Base-by-base conservation (phyloP, 2,888 invertebrate genomes). In the Lochmaea capreae region DNA sequence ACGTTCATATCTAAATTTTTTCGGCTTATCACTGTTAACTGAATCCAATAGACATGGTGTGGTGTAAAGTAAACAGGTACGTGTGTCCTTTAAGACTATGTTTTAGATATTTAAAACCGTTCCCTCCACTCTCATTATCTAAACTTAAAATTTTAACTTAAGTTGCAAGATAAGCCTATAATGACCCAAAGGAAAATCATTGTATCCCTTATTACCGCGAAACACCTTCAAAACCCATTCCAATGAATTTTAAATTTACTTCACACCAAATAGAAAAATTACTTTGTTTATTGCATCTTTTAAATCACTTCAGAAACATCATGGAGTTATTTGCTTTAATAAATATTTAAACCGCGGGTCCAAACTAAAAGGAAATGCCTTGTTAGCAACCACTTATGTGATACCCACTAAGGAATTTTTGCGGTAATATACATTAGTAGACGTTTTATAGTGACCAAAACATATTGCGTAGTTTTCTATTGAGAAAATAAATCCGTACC, bases 181-280 rank as follows among this genome's bases (percentile, higher is more conserved):
- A 22, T 22, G 22, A 22, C 22, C 22, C 22, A 22, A 22, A 3
- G 22, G 22, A 22, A 22, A 22, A 22, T 22, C 22, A 22, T 22
- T 22, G 22, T 22, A 22, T 3, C 3, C 22, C 22, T 22, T 22
- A 22, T 22, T 22, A 3, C 22, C 3, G 3, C 22, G 22, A 22
- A 22, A 22, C 33, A 39, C 9, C 33, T 39, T 39, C 8, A 39
- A 8, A 39, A 46, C 12, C 46, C 4, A 11, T 46, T 12, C 52
- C 8, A 52, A 54, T 16, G 16, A n/a, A 18, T 54, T 18, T 8
- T 16, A 18, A 16, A 16, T 9, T 18, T 10, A 61, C 42, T 62
- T 57, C 1, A 39, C 6, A 22, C 8, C 67, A 67, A 67, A 67
- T 67, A 59, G 67, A 59, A 67, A 67, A 67, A 67, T 67, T 59